phyloP scores from a whole-genome alignment of 2,797 vertebrate genomes.

The Pampus argenteus region DNA sequence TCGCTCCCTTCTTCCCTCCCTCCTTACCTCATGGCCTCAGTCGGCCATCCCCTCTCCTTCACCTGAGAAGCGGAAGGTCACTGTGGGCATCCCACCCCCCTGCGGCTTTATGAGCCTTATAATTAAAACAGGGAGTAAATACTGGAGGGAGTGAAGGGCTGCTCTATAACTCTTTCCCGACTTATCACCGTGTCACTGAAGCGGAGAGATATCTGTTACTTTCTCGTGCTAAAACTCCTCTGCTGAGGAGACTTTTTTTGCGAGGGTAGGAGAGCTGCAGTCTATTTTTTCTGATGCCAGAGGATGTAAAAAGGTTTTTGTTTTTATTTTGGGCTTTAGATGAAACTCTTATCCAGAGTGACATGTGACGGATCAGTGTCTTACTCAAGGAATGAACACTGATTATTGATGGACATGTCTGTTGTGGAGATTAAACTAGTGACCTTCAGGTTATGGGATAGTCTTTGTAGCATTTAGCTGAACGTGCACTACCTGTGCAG shows the following conservation, averaged over 20 bases:
- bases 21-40: constrained; percentile 56
- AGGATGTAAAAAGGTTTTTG: constrained; percentile 26
- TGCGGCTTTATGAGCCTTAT: constrained; percentile 87
- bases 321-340: constrained; percentile 28
- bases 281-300: constrained; percentile 34
- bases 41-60: constrained; percentile 80
- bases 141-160: constrained; percentile 80
- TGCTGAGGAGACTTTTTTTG: constrained; percentile 48
- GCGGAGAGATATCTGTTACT: constrained; percentile 81
- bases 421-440: constrained; percentile 40
- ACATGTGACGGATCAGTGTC: constrained; percentile 32
- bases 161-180: constrained; percentile 83
- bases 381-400: constrained; percentile 39
- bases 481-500: neutral
- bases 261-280: constrained; percentile 9
- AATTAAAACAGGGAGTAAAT: constrained; percentile 89
- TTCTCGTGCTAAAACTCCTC: constrained; percentile 68
- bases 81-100: constrained; percentile 61
- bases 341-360: neutral
- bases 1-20: no score
- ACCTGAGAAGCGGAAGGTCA: constrained; percentile 86
- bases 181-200: constrained; percentile 80
- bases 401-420: constrained; percentile 38
- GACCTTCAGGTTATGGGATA: constrained; percentile 32
- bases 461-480: neutral